phyloP scores from a whole-genome alignment of 2,797 vertebrate species.

The Scomberomorus guttatus region DNA sequence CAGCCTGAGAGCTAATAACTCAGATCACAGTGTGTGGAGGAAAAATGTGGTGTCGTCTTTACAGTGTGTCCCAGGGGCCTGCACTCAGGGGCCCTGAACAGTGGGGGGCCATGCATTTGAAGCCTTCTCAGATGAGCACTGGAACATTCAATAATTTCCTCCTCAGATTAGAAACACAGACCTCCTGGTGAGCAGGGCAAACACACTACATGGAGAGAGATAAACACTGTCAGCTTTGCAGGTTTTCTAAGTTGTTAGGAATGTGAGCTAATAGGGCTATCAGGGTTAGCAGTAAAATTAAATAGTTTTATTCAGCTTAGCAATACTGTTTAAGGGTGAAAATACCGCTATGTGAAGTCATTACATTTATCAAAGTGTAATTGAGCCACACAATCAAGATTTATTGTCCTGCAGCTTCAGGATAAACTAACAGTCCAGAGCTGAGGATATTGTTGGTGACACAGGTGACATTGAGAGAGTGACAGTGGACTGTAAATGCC shows the following conservation, averaged over 20 bases:
- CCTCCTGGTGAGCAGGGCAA: slow-evolving; percentile 57
- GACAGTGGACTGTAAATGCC: slow-evolving; percentile 83
- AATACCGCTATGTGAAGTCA: too few relatives aligned
- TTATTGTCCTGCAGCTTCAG: slow-evolving; percentile 13
- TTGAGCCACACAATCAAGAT: slow-evolving; percentile 2
- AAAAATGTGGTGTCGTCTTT: slow-evolving; percentile 72
- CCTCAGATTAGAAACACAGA: slow-evolving; percentile 39
- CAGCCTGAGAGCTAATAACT: slow-evolving; percentile 71
- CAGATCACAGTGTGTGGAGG: slow-evolving; percentile 67
- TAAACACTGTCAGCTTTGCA: slow-evolving; percentile 45
- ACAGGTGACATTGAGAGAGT: slow-evolving; percentile 68
- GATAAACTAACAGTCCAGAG: slow-evolving; percentile 30
- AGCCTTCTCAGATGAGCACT: slow-evolving; percentile 65
- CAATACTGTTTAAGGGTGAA: not conserved
- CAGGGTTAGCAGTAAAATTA: not conserved
- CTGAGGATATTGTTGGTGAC: slow-evolving; percentile 60
- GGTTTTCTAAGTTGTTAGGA: slow-evolving; percentile 29
- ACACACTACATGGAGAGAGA: slow-evolving; percentile 55
- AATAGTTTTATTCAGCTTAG: not conserved
- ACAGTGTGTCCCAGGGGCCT: slow-evolving; percentile 58
- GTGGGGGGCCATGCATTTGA: slow-evolving; percentile 57
- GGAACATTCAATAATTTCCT: slow-evolving; percentile 66
- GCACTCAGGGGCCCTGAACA: slow-evolving; percentile 44
- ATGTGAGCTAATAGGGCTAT: slow-evolving; percentile 5
- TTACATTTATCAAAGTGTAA: not conserved